These are phyloP conservation scores for Saguinus imperator DNA, from an alignment of 2,113 vertebrate species.

Conservation along the genomic window DNA sequence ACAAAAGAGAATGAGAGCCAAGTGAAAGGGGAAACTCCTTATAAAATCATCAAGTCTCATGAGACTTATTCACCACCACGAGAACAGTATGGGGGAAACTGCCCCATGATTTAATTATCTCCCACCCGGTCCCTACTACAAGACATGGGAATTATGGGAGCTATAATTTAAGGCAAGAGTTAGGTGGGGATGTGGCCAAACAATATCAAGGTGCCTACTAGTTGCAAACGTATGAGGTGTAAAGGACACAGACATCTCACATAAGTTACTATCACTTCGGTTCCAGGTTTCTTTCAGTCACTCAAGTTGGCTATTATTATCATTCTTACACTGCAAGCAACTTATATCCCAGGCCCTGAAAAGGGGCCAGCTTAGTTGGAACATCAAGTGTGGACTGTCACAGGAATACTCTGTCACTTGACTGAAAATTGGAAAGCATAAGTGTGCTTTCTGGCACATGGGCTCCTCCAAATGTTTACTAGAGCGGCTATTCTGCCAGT, in stretches of 20 bases:
- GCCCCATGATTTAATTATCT: too few relatives aligned
- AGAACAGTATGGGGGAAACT: too few relatives aligned
- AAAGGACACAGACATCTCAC: neutral
- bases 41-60: too few relatives aligned
- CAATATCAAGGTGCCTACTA: neutral
- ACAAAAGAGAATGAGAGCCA: too few relatives aligned
- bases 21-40: too few relatives aligned
- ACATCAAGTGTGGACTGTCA: neutral
- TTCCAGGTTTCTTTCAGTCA: neutral
- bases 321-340: neutral
- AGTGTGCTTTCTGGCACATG: neutral
- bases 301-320: neutral
- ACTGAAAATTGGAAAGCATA: neutral
- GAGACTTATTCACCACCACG: too few relatives aligned
- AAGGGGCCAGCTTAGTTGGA: neutral
- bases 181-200: too few relatives aligned
- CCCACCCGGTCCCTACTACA: too few relatives aligned
- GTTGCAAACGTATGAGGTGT: neutral
- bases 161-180: too few relatives aligned
- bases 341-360: neutral
- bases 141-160: too few relatives aligned
- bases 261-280: neutral
- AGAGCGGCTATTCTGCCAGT: neutral
- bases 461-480: neutral
- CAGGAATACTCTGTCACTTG: neutral